A percentile compares a stretch with the other conserved stretches of the same genome.
These are phyloP conservation scores for Hydriomena furcata DNA, from an alignment of 2,888 invertebrate genomes.

Conservation along the genomic window DNA sequence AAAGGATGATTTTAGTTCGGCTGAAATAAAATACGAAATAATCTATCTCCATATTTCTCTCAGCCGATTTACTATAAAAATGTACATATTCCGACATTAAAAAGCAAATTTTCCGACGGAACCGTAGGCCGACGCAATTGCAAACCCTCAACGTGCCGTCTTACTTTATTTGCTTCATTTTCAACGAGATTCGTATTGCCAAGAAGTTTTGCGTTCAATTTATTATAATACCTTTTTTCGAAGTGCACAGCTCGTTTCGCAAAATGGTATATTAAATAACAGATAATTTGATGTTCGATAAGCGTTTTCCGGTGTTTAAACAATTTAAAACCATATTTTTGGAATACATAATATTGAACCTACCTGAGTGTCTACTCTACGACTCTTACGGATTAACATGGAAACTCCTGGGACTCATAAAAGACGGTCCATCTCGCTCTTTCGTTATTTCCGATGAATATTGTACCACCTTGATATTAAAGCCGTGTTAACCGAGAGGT, in stretches of 20 bases:
- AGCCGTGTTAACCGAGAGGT: too few relatives aligned
- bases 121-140: slow-evolving; percentile 61
- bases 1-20: too few relatives aligned
- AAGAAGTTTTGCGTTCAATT: slow-evolving; percentile 67
- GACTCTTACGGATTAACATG: too few relatives aligned
- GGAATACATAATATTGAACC: too few relatives aligned
- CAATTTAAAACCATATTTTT: too few relatives aligned
- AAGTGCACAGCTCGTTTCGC: slow-evolving; percentile 46
- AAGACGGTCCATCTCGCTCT: too few relatives aligned
- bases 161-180: slow-evolving; percentile 70
- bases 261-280: slow-evolving; percentile 44
- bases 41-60: slow-evolving; percentile 10
- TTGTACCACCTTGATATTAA: too few relatives aligned
- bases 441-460: too few relatives aligned
- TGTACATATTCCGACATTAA: slow-evolving; percentile 47
- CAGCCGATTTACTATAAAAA: slow-evolving; percentile 39
- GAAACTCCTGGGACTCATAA: too few relatives aligned
- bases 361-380: too few relatives aligned
- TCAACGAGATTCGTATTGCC: slow-evolving; percentile 64
- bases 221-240: slow-evolving; percentile 46
- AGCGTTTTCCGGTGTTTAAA: slow-evolving; percentile 7
- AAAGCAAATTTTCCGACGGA: slow-evolving; percentile 54
- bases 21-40: slow-evolving; percentile 5
- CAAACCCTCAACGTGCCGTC: slow-evolving; percentile 48
- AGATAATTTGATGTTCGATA: slow-evolving; percentile 42